These are phyloP conservation scores for Latrodectus geometricus DNA, from an alignment of 1,140 invertebrate genomes.

Conservation along the genomic window DNA sequence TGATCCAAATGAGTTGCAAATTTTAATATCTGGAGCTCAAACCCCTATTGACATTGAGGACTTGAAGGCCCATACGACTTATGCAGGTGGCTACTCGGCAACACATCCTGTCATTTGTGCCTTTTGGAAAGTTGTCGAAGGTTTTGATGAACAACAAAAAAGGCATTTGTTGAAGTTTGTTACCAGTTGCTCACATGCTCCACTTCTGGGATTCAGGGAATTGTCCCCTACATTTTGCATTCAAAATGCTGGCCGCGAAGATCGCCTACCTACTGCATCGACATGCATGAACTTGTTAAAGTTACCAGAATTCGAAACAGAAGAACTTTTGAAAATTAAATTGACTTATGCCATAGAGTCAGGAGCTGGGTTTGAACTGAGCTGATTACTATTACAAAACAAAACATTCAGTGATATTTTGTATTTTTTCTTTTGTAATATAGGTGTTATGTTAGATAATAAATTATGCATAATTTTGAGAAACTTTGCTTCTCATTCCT, in stretches of 20 bases:
- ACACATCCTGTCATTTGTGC: slow-evolving; percentile 79
- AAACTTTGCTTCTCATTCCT: not conserved
- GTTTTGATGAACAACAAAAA: slow-evolving; percentile 86
- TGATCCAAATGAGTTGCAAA: slow-evolving; percentile 92
- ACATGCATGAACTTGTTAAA: slow-evolving; percentile 99
- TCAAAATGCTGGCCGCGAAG: slow-evolving; percentile 85
- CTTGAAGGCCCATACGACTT: slow-evolving; percentile 85
- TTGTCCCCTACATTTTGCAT: slow-evolving; percentile 94
- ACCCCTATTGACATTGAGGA: slow-evolving; percentile 92
- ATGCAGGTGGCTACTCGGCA: slow-evolving; percentile 83
- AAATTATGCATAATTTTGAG: not conserved
- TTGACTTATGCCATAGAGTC: slow-evolving; percentile 94
- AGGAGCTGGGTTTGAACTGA: slow-evolving; percentile 95
- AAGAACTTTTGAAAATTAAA: slow-evolving; percentile 83
- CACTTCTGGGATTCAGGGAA: slow-evolving; percentile 97
- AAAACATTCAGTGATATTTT: slow-evolving; percentile 35
- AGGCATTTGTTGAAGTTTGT: slow-evolving; percentile 94
- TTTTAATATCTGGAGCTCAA: slow-evolving; percentile 92
- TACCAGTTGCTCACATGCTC: slow-evolving; percentile 96
- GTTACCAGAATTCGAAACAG: slow-evolving; percentile 88
- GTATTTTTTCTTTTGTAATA: slow-evolving; percentile 46
- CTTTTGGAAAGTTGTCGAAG: slow-evolving; percentile 88
- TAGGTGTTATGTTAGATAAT: not conserved
- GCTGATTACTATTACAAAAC: slow-evolving; percentile 72
- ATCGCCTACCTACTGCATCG: slow-evolving; percentile 92